These are phyloP conservation scores for Hyposoter dolosus DNA, from an alignment of 2,888 invertebrate genomes.

Conservation along the genomic window DNA sequence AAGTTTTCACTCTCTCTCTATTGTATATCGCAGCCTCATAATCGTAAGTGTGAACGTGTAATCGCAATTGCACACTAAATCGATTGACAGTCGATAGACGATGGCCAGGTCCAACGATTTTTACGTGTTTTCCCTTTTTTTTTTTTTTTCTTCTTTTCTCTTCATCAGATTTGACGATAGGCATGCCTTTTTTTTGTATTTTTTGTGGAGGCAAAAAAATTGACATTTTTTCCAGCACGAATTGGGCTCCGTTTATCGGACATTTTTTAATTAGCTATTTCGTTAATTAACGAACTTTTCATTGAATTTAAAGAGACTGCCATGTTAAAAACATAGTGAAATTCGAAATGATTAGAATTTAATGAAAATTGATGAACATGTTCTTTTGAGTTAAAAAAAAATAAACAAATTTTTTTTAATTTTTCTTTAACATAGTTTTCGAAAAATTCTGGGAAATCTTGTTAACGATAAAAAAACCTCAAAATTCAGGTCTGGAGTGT, in stretches of 20 bases:
- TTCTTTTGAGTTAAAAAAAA: too few species aligned
- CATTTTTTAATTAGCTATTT: not conserved
- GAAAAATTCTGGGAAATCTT: too few species aligned
- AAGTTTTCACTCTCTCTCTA: constrained; percentile 65
- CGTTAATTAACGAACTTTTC: not conserved
- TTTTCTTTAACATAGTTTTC: too few species aligned
- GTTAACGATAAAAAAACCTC: too few species aligned
- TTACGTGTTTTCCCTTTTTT: not conserved
- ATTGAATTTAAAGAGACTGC: not conserved
- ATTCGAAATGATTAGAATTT: too few species aligned
- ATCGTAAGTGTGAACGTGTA: constrained; percentile 27
- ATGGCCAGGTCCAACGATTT: constrained; percentile 14
- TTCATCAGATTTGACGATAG: not conserved
- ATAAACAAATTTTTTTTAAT: too few species aligned
- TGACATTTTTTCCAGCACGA: not conserved
- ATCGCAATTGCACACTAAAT: constrained; percentile 37
- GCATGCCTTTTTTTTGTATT: not conserved
- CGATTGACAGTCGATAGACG: constrained; percentile 48
- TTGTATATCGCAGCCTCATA: constrained; percentile 35
- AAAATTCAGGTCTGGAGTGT: too few species aligned
- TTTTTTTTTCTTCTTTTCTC: not conserved
- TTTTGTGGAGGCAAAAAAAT: not conserved
- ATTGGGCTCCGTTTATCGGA: not conserved
- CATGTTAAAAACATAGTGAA: too few species aligned
- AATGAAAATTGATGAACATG: too few species aligned